Percentiles rank a stretch among this genome's conserved stretches.
phyloP scores from a whole-genome alignment of 2,113 vertebrate genomes.

The Nestor notabilis region DNA sequence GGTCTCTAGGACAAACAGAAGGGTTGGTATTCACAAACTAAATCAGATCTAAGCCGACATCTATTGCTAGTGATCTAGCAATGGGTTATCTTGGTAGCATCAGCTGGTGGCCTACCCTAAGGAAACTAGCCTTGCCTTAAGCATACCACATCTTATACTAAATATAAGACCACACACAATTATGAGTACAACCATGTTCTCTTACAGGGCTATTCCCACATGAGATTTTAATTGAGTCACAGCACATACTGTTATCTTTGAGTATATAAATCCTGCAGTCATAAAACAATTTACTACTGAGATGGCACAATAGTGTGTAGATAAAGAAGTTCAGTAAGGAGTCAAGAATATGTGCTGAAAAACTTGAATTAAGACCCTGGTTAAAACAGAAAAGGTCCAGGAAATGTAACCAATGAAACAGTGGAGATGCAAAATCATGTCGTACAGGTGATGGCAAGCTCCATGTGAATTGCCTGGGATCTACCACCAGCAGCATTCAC shows the following conservation, averaged over 20 bases:
- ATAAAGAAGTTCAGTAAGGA: background rate
- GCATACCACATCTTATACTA: background rate
- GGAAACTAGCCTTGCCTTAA: background rate
- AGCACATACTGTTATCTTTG: background rate
- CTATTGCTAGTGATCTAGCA: background rate
- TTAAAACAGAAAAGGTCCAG: background rate
- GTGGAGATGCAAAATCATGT: background rate
- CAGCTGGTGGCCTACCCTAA: background rate
- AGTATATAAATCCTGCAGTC: background rate
- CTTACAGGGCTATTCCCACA: background rate
- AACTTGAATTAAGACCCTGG: background rate
- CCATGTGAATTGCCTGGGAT: background rate
- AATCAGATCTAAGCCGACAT: background rate
- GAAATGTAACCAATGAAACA: background rate
- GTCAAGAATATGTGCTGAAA: background rate
- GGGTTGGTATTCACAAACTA: background rate
- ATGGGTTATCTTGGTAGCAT: background rate
- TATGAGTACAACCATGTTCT: background rate
- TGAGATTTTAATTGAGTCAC: background rate
- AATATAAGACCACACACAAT: background rate
- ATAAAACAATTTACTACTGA: background rate
- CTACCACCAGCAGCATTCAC: fast-evolving
- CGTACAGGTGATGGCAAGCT: background rate
- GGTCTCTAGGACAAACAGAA: background rate
- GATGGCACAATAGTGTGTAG: background rate